Percentiles rank a stretch among this genome's conserved stretches.
phyloP scores from a whole-genome alignment of 2,797 vertebrate species.

The Carapus acus region DNA sequence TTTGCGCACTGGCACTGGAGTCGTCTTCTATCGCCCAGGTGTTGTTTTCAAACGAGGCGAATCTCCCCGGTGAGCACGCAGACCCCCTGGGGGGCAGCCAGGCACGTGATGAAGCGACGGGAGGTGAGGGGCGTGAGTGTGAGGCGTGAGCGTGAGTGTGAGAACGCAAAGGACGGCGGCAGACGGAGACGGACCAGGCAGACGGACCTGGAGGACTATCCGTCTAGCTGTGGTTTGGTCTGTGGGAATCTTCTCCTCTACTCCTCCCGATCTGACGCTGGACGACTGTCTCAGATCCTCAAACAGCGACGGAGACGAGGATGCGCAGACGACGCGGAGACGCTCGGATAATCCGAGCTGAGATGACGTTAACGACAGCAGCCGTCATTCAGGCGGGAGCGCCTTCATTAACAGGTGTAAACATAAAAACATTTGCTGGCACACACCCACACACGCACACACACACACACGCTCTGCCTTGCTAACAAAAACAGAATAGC shows the following conservation, averaged over 20 bases:
- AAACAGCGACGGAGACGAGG: slow-evolving; percentile 26
- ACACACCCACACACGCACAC: no score
- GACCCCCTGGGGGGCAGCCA: slow-evolving; percentile 22
- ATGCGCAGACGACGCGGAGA: slow-evolving; percentile 42
- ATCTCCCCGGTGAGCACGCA: slow-evolving; percentile 21
- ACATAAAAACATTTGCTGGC: no score
- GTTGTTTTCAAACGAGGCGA: slow-evolving; percentile 3
- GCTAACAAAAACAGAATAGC: slow-evolving; percentile 18
- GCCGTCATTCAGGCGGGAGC: slow-evolving; percentile 48
- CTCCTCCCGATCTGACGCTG: not conserved
- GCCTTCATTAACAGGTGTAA: slow-evolving; percentile 30
- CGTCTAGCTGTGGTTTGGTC: not conserved
- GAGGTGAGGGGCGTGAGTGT: no score
- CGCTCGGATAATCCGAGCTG: slow-evolving; percentile 35
- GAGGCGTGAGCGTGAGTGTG: no score
- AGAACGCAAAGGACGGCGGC: not conserved
- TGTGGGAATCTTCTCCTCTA: no score
- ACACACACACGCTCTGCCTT: slow-evolving; percentile 1
- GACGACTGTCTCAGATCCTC: slow-evolving; percentile 13
- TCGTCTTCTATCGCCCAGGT: slow-evolving; percentile 19
- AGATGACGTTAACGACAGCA: slow-evolving; percentile 60
- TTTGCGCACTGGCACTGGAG: no score
- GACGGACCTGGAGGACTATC: not conserved
- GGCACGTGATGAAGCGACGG: not conserved
- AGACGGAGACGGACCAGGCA: not conserved